Evolutionary conservation across 53 echinoderm and acorn worm species (phyloP), one percentile per base, ranked within the genome.

Genomic region (Echinometra lucunter): DNA sequence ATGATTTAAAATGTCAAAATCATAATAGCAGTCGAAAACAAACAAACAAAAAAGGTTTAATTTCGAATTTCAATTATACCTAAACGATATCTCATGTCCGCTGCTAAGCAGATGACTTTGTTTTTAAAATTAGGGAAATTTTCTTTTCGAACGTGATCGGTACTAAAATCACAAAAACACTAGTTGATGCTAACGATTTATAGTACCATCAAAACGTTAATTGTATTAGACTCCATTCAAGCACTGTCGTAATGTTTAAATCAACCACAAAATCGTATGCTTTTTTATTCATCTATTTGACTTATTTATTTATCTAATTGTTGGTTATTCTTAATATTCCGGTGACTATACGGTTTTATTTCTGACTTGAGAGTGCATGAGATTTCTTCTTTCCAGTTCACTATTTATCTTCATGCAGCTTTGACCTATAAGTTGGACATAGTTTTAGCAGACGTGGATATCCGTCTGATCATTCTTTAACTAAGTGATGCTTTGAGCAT

Each of bases 401-500:
- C 2, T 78, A 40, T 40, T 21, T 37, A 40, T 78, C 78, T 18
- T 38, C 78, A 78, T 78, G 42, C 78, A 78, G 78, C 42, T 40
- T 78, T 12, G 35, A 23, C 19, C 6, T 18, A 16, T 40, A 35
- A 32, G 72, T 35, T 63, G 19, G 63, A 63, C 63, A 27, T 23
- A 34, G 32, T 40, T 78, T 42, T 38, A 78, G 38, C 78, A 78
- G 78, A 42, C 35, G 23, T 78, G 37, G 0, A 17, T 38, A 74
- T 17, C 38, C 23, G 42, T 42, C 42, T 42, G 42, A 78, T 2
- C 3, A 40, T 38, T 78, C 38, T 18, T 78, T 6, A 78, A 21
- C 5, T 30, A 78, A 23, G 42, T 42, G 42, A 40, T 88, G 88
- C 88, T 88, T 88, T 88, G 19, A 88, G 88, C 90, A 90, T 40